phyloP scores from a whole-genome alignment of 2,113 vertebrate species.

The Chitala chitala region DNA sequence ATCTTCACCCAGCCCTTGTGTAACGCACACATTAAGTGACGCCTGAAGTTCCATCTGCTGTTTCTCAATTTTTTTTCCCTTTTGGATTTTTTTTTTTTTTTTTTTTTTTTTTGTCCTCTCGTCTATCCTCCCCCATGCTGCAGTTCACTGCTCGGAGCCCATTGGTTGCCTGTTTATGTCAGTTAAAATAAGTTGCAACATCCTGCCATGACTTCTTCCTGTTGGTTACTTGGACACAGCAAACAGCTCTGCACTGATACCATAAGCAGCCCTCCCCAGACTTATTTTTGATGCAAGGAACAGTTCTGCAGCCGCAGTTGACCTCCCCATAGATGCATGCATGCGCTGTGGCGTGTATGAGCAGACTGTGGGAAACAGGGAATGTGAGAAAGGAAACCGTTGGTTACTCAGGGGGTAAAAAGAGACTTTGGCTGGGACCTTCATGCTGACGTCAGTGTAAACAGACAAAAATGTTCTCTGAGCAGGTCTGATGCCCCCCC shows the following conservation, averaged over 20 bases:
- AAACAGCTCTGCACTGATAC: background rate
- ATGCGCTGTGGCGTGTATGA: background rate
- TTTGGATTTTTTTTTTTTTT: constrained; percentile 6
- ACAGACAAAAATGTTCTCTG: too few relatives aligned
- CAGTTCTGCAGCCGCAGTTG: too few relatives aligned
- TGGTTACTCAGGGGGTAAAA: too few relatives aligned
- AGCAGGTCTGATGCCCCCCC: constrained; percentile 18
- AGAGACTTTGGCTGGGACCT: too few relatives aligned
- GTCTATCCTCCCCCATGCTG: background rate
- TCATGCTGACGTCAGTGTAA: too few relatives aligned
- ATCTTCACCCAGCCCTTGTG: constrained; percentile 11
- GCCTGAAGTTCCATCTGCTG: constrained; percentile 28
- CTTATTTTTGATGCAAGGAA: too few relatives aligned
- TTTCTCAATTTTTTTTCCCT: background rate
- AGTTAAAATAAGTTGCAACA: constrained; percentile 15
- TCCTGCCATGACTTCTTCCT: background rate
- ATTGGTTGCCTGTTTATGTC: background rate
- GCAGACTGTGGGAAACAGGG: too few relatives aligned
- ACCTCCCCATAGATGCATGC: too few relatives aligned
- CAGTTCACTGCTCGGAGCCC: background rate
- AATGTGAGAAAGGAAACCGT: too few relatives aligned
- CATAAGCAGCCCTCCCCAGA: too few relatives aligned
- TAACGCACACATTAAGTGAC: constrained; percentile 25
- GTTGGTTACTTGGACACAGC: background rate
- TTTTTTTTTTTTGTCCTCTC: background rate